Base-by-base conservation (phyloP, 2,888 invertebrate genomes). In the Ceriagrion tenellum region DNA sequence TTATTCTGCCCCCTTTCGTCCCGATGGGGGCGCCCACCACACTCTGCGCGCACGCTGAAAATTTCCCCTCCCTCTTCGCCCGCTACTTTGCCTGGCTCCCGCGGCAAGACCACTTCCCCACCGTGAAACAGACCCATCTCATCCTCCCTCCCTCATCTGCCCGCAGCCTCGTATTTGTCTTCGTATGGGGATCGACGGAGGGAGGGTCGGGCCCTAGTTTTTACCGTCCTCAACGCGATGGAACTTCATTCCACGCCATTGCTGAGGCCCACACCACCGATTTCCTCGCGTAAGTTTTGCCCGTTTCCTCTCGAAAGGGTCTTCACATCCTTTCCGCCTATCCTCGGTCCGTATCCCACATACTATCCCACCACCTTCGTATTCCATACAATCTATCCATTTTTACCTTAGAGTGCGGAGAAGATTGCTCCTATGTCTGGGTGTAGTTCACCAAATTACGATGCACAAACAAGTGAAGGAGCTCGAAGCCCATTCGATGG, bases 171-270 rank as follows among this genome's bases (percentile, higher is more conserved):
- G 81, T 35, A 35, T 81, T 81, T 10, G 81, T 18, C 81, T 35
- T n/a, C 81, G 59, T 12, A 16, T 20, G 59, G 16, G 59, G 59
- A 47, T 47, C 59, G 81, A 74, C 10, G 30, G 30, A 30, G n/a
- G 69, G n/a, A 12, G 23, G 0, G n/a, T 4, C 4, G 23, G 69
- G n/a, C 30, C 81, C 35, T 81, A 26, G 81, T 81, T 81, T 81
- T 81, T 81, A 81, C 81, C 35, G 30, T n/a, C 81, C 81, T 35
- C 30, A 35, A 35, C 81, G 81, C 81, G 35, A 30, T 81, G 81
- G 81, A 81, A 81, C 81, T 81, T 26, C 81, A 81, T 81, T 81
- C 81, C 81, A 35, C 30, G 12, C 81, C 81, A 81, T 81, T 81
- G 81, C 81, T 13, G 12, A 13, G 81, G 81, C 30, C 18, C 35